phyloP scores from a whole-genome alignment of 2,888 invertebrate genomes.

The Salpingus planirostris region DNA sequence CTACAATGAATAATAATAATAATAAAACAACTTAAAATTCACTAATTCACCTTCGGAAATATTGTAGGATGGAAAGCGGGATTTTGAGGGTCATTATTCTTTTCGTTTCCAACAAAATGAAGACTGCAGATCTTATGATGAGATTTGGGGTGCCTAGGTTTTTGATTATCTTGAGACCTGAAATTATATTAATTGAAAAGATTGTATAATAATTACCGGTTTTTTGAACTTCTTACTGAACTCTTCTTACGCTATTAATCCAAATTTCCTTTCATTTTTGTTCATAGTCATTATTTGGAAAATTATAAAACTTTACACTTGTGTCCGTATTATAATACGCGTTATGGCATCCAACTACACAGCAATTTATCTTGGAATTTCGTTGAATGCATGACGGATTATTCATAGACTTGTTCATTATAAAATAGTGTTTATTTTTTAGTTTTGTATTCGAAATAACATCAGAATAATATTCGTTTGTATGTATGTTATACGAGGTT shows the following conservation, averaged over 20 bases:
- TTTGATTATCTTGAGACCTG: no score
- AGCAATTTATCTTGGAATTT: slow-evolving; percentile 3
- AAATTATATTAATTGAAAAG: no score
- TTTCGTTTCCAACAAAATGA: slow-evolving; percentile 1
- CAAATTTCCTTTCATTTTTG: background rate
- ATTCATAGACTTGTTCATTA: no score
- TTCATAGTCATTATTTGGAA: slow-evolving; percentile 1
- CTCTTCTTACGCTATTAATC: slow-evolving; percentile 1
- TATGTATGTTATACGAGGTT: no score
- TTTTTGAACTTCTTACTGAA: slow-evolving; percentile 1
- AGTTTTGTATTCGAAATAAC: no score
- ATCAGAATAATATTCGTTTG: no score
- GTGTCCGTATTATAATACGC: slow-evolving; percentile 2
- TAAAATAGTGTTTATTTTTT: no score
- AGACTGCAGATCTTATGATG: slow-evolving; percentile 1
- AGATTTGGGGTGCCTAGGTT: background rate
- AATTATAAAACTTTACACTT: slow-evolving; percentile 3
- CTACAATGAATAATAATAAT: slow-evolving; percentile 1
- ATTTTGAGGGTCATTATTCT: slow-evolving; percentile 1
- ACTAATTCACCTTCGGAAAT: slow-evolving; percentile 2
- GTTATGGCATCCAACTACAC: slow-evolving; percentile 3
- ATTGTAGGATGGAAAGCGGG: slow-evolving; percentile 2
- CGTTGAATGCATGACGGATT: no score
- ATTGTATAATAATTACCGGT: no score
- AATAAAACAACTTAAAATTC: no score